phyloP scores from a whole-genome alignment of 1,140 invertebrate genomes.

The Trissolcus basalis region DNA sequence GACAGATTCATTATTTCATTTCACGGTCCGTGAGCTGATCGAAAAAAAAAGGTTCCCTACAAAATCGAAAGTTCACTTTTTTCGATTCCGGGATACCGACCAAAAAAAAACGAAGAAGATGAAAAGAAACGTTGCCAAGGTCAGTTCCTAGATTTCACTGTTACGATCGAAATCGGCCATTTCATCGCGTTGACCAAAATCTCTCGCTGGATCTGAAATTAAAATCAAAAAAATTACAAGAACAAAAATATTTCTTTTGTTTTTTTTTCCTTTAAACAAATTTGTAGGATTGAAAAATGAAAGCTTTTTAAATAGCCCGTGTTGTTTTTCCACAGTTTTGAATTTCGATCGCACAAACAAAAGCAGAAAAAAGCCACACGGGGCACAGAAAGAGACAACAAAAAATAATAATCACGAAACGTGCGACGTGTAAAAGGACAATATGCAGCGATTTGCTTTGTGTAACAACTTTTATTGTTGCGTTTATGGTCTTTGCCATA shows the following conservation, averaged over 20 bases:
- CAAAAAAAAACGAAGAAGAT: slow-evolving; percentile 26
- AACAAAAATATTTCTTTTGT: too few species aligned
- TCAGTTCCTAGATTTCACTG: slow-evolving; percentile 38
- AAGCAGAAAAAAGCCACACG: slow-evolving; percentile 4
- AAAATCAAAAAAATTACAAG: too few species aligned
- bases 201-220: too few species aligned
- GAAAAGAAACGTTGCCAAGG: slow-evolving; percentile 42
- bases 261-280: too few species aligned
- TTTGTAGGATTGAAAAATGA: too few species aligned
- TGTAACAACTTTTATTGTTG: slow-evolving; percentile 59
- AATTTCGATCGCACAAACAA: slow-evolving; percentile 27
- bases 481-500: slow-evolving; percentile 56
- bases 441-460: slow-evolving; percentile 56
- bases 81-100: slow-evolving; percentile 8
- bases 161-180: slow-evolving; percentile 27
- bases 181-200: too few species aligned
- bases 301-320: too few species aligned
- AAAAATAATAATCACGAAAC: slow-evolving; percentile 50
- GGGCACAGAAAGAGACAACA: slow-evolving; percentile 7
- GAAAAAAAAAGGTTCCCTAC: slow-evolving; percentile 13
- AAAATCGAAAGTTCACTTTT: slow-evolving; percentile 39
- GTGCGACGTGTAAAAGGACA: slow-evolving; percentile 54
- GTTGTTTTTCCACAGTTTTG: too few species aligned
- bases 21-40: slow-evolving; percentile 12
- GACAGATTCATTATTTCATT: slow-evolving; percentile 41